A percentile compares a stretch with the other conserved stretches of the same genome.
phyloP scores from a whole-genome alignment of 2,113 vertebrate species.

The Pseudorasbora parva region DNA sequence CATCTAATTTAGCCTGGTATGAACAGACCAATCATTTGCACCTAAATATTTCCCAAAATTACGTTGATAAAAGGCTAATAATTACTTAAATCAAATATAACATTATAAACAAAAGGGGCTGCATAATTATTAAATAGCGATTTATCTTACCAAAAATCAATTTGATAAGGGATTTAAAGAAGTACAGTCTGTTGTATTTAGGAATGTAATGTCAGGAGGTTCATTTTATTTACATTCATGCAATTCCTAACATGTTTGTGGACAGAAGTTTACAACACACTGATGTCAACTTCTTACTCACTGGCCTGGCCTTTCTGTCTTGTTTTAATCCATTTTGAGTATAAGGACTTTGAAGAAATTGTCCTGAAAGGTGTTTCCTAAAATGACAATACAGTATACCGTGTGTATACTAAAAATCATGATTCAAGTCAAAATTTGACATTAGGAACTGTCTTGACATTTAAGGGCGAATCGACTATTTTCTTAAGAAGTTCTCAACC shows the following conservation, averaged over 20 bases:
- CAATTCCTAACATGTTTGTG: not conserved
- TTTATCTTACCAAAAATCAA: not conserved
- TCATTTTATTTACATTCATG: not conserved
- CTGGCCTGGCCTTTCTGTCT: not conserved
- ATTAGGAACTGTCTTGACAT: not conserved
- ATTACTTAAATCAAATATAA: not conserved
- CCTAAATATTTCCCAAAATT: not conserved
- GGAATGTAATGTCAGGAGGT: not conserved
- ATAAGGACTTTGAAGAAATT: not conserved
- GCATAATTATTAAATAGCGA: not conserved
- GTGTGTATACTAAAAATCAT: not conserved
- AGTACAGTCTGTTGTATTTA: not conserved
- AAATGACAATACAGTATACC: not conserved
- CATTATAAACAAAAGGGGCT: not conserved
- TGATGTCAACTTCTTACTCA: not conserved
- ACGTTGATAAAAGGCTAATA: not conserved
- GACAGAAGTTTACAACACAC: not conserved
- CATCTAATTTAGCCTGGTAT: not conserved
- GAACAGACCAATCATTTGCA: not conserved
- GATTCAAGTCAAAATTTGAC: not conserved
- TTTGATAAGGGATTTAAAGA: not conserved
- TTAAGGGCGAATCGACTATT: not conserved
- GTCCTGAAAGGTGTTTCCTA: not conserved
- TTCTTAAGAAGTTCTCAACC: not conserved
- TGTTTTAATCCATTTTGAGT: not conserved